Evolutionary conservation across 2,888 invertebrate genomes (phyloP).

Genomic region (Leptura quadrifasciata): DNA sequence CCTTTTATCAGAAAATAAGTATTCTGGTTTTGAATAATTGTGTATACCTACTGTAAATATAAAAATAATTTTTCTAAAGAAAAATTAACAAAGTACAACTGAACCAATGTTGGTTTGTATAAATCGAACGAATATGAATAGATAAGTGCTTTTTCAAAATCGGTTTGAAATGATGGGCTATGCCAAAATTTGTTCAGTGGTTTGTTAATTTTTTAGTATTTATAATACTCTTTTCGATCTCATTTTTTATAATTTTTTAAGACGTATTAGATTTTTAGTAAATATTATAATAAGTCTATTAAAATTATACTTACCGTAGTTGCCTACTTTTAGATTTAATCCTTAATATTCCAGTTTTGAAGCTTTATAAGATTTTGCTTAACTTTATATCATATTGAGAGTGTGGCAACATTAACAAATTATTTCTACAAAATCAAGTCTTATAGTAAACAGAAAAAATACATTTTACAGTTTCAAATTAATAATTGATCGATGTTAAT

Average conservation of each 20-base stretch:
- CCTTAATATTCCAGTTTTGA: slow-evolving; percentile 43
- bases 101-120: slow-evolving; percentile 15
- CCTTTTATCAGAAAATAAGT: slow-evolving; percentile 25
- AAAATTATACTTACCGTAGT: slow-evolving; percentile 66
- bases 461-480: too few relatives aligned
- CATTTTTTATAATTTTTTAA: slow-evolving; percentile 34
- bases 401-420: slow-evolving; percentile 42
- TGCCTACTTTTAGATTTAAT: slow-evolving; percentile 60
- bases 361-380: slow-evolving; percentile 49
- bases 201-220: slow-evolving; percentile 36
- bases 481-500: too few relatives aligned
- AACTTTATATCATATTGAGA: slow-evolving; percentile 44
- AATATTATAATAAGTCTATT: slow-evolving; percentile 17
- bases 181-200: slow-evolving; percentile 5
- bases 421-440: background rate
- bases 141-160: background rate
- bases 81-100: slow-evolving; percentile 30
- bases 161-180: background rate
- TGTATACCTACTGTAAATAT: slow-evolving; percentile 31
- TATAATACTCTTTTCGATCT: slow-evolving; percentile 35
- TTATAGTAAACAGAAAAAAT: too few relatives aligned
- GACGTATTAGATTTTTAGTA: slow-evolving; percentile 23
- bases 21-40: slow-evolving; percentile 19
- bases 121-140: too few relatives aligned
- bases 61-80: slow-evolving; percentile 18